Evolutionary conservation across 2,797 vertebrate species (phyloP), one percentile per base, ranked within the genome.

Genomic region (Oreochromis mossambicus): DNA sequence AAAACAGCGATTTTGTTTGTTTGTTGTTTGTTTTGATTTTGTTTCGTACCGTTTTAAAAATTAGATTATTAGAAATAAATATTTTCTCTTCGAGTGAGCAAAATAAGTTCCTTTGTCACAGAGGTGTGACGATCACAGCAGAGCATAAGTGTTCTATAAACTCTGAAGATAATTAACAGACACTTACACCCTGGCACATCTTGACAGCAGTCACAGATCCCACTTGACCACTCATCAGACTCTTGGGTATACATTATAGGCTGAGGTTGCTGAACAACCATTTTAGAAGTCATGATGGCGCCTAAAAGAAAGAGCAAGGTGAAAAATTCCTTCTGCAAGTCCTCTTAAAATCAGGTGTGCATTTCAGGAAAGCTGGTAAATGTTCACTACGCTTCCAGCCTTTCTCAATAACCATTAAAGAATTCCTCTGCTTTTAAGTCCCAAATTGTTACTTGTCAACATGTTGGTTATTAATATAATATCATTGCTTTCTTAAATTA

Each of bases 191-290:
- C 66, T 0, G 90, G 84, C 3, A 93, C 3, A 24, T 95, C 50
- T 0, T 92, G 2, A 5, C n/a, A 86, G 78, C 94, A 95, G 89
- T 94, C 93, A 75, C 91, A 95, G 2, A 94, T 91, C n/a, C 86
- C 87, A 1, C 92, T 87, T 0, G 83, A 86, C 94, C 94, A 95
- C 52, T 92, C 34, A 0, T 87, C 26, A 0, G 92, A 92, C 0
- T 88, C 79, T 2, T 2, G 80, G 11, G 7, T 1, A 0, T 41
- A 82, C 92, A 93, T 90, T 34, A 88, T 11, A 0, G 87, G 87
- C 87, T 85, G 77, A 10, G 93, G 93, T 86, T 95, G 93, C 3
- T 1, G 10, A 34, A 94, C 51, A 3, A 93, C 86, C 86, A 93
- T 7, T 21, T 68, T 92, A 29, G 84, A 68, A 1, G 89, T 1